These are phyloP conservation scores for Oryzias javanicus DNA, from an alignment of 2,113 vertebrate genomes.

Conservation along the genomic window DNA sequence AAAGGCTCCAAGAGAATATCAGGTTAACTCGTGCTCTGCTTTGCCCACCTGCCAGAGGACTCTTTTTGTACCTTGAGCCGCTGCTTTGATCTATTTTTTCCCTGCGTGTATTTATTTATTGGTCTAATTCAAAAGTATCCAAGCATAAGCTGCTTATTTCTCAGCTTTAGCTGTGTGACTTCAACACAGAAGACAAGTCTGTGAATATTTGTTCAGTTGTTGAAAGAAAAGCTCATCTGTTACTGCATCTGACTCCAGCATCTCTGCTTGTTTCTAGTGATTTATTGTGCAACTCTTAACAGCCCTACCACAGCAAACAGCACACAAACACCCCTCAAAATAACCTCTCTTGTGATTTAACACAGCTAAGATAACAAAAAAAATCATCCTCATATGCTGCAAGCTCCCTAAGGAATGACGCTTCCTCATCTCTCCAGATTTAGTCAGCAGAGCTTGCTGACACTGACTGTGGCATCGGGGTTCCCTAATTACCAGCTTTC, in stretches of 20 bases:
- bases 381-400: slow-evolving; percentile 4
- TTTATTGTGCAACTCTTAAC: slow-evolving; percentile 5
- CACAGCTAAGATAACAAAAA: not conserved
- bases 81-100: slow-evolving; percentile 21
- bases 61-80: slow-evolving; percentile 7
- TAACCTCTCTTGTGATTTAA: slow-evolving; percentile 25
- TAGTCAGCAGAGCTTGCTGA: slow-evolving; percentile 41
- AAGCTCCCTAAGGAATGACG: not conserved
- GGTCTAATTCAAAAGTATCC: not conserved
- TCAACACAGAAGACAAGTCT: not conserved
- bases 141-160: slow-evolving; percentile 8
- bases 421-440: slow-evolving; percentile 40
- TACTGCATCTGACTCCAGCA: slow-evolving; percentile 1
- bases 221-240: slow-evolving; percentile 16
- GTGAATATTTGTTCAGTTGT: slow-evolving; percentile 27
- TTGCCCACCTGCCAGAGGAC: slow-evolving; percentile 14
- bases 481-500: slow-evolving; percentile 60
- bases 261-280: slow-evolving; percentile 7
- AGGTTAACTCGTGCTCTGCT: slow-evolving; percentile 20
- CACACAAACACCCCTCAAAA: slow-evolving; percentile 4
- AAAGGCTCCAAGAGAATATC: slow-evolving; percentile 30
- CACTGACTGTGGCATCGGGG: slow-evolving; percentile 26
- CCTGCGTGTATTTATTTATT: slow-evolving; percentile 5
- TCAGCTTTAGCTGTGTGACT: slow-evolving; percentile 21
- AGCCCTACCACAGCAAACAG: not conserved